Percentiles rank a stretch among this genome's conserved stretches.
phyloP scores from a whole-genome alignment of 2,113 vertebrate species.

The Semnornis frantzii region DNA sequence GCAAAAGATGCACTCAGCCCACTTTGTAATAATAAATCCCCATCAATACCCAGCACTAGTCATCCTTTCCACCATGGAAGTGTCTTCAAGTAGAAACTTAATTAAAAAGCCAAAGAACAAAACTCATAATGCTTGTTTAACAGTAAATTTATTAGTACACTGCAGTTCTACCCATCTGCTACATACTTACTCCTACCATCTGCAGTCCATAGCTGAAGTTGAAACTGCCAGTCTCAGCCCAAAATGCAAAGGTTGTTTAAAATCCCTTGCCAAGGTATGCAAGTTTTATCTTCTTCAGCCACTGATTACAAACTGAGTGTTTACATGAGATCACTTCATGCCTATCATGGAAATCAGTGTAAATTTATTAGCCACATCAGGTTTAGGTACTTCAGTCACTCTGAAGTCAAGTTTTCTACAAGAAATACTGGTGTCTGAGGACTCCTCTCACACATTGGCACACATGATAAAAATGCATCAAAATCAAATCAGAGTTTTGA shows the following conservation, averaged over 20 bases:
- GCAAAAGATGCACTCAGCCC: neutral
- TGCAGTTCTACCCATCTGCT: neutral
- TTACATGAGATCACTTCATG: neutral
- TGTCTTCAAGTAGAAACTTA: neutral
- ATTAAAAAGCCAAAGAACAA: neutral
- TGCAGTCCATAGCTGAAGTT: neutral
- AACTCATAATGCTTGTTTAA: neutral
- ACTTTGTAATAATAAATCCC: neutral
- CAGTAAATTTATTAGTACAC: slow-evolving; percentile 20
- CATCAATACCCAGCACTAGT: neutral
- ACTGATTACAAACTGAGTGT: neutral
- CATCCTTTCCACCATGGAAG: neutral
- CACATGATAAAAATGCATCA: neutral
- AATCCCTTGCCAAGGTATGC: neutral
- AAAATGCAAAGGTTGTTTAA: neutral
- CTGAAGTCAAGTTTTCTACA: neutral
- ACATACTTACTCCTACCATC: neutral
- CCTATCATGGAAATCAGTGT: neutral
- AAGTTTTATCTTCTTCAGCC: neutral
- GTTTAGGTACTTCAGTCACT: neutral
- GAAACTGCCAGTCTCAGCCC: neutral
- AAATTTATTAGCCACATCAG: neutral
- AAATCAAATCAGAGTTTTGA: neutral
- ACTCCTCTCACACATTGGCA: neutral
- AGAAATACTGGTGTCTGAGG: neutral